Base-by-base conservation (phyloP, 1,140 invertebrate species). In the Caenorhabditis latens region DNA sequence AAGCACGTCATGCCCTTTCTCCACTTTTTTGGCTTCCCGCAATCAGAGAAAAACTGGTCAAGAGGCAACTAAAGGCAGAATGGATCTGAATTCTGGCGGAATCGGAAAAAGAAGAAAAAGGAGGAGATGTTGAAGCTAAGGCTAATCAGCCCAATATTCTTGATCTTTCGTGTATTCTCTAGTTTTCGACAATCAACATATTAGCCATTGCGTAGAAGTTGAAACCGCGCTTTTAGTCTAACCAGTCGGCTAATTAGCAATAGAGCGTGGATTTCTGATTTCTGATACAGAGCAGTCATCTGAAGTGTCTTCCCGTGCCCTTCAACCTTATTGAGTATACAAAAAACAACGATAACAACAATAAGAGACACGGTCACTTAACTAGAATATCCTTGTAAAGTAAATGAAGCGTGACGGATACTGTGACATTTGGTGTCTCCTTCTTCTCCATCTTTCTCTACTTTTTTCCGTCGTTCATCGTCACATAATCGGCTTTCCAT, bases 1-100 rank as follows among this genome's bases (percentile, higher is more conserved):
- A 75, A 79, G 71, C 71, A 79, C 71, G 71, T 79, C 71, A 50
- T 79, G 71, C 71, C 71, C 71, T 79, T 79, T 79, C 46, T 24
- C 42, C 50, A n/a, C 57, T 21, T 58, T 16, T 61, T 21, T 61
- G 16, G 16, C 32, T 67, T 14, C 11, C 67, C 46, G 19, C 46
- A 50, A 79, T 79, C 46, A 48, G 6, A 79, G 14, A 79, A 79
- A 79, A 79, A 79, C 71, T 79, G 71, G 71, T 79, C 71, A 79
- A 79, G 71, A 48, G 71, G 46, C 71, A 79, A 50, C 71, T 79
- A 71, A 46, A n/a, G 61, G 61, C 61, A 63, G 61, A 24, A 63
- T 58, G 16, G 16, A 53, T 53, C 50, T 53, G 50, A 53, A 13
- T 53, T 16, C 50, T 53, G 50, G 50, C 50, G 50, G 50, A 16